Evolutionary conservation across 2,113 vertebrate genomes (phyloP), one percentile per base, ranked within the genome.

Genomic region (Entelurus aequoreus): DNA sequence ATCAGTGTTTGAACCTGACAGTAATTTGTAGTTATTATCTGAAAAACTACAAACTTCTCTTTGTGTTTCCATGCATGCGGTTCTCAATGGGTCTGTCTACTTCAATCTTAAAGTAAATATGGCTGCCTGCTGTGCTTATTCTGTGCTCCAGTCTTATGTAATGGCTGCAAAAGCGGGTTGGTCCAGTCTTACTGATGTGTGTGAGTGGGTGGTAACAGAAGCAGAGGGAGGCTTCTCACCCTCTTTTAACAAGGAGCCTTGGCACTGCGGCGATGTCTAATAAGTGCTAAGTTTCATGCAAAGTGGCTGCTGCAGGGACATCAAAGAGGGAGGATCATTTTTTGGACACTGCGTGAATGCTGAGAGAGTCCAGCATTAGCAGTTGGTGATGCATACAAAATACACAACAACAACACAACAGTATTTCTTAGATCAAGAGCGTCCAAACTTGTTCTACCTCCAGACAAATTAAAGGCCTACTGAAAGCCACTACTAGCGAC

Each of bases 131-230:
- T 15, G 13, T 5, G 2, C 40, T 69, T 54, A 14, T 52, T 62
- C 48, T 60, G 46, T 76, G 58, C 28, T 6, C 5, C 7, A 14
- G 60, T 54, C 74, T 80, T 81, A 48, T 77, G 72, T 87, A 87
- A 90, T 47, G 65, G 64, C 82, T 79, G 74, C 75, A 82, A 28
- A 54, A 86, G 84, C 76, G 66, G 83, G 75, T 82, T 78, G 69
- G 67, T 75, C 59, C 53, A 11, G 68, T 70, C 76, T 70, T 78
- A 84, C 76, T 81, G 80, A 83, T 76, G 86, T 82, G 86, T 82
- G 69, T 60, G 66, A 74, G 63, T 52, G 63, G 60, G 69, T 48
- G 36, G 67, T 68, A 50, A 42, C 60, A 68, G 69, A 69, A 60
- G 56, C 16, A 50, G 63, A 60, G 51, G 51, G 72, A 52, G 61